Conservation (phyloP, 1,140 invertebrate species). For the Microplitis mediator region DNA sequence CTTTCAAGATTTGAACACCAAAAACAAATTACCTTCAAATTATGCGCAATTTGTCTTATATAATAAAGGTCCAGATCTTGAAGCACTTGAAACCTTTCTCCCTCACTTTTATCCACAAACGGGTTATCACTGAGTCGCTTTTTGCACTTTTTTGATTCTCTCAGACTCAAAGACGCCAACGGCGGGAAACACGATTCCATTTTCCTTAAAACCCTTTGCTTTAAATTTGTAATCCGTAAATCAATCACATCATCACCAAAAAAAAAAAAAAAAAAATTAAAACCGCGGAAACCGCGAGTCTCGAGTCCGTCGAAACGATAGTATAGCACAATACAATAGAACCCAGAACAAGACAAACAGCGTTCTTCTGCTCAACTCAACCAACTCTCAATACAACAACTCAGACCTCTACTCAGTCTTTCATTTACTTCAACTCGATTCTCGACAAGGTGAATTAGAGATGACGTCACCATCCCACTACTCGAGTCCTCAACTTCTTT, state of each 20-base stretch:
- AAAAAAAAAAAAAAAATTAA: background rate
- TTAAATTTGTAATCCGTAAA: background rate
- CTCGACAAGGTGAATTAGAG: conserved; percentile 36
- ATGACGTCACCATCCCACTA: conserved; percentile 27
- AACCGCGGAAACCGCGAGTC: too few relatives aligned
- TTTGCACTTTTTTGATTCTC: conserved; percentile 46
- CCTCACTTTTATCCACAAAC: conserved; percentile 31
- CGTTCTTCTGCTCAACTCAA: too few relatives aligned
- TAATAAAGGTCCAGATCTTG: conserved; percentile 68
- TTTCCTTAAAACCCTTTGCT: conserved; percentile 12
- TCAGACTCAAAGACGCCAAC: conserved; percentile 55
- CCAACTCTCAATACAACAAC: too few relatives aligned
- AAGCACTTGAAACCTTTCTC: conserved; percentile 61
- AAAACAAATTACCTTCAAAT: conserved; percentile 60
- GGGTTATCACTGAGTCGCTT: conserved; percentile 40
- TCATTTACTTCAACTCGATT: conserved; percentile 13
- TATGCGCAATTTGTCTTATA: conserved; percentile 66
- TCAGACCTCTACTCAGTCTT: conserved; percentile 14
- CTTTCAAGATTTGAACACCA: too few relatives aligned
- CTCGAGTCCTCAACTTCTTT: background rate
- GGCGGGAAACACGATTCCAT: conserved; percentile 65
- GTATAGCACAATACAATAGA: too few relatives aligned
- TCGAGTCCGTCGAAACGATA: too few relatives aligned
- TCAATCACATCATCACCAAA: too few relatives aligned
- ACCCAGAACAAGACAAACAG: too few relatives aligned